Base-by-base conservation (phyloP, 30 jellyfish, hydroid and myxozoan species). In the Catostylus mosaicus region DNA sequence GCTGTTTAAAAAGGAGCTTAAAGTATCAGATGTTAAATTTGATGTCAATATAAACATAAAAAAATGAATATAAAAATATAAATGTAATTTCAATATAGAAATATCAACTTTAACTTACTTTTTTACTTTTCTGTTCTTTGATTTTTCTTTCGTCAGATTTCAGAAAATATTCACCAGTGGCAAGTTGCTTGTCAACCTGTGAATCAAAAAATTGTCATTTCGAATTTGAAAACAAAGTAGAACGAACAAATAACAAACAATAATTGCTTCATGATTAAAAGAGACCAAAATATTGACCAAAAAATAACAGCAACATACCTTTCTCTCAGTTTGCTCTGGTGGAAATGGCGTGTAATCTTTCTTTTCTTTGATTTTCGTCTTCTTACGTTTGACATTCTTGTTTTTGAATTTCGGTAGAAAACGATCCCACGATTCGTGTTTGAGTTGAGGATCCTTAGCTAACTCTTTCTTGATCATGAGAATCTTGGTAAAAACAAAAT, bases 341-440 rank as follows among this genome's bases (percentile, higher is more conserved):
- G 99, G 99, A 88, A 94, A 94, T 36, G 99, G 97, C 31, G 99
- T 94, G 80, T 94, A 88, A n/a, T 91, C 89, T 57, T 78, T 83
- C 86, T 94, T 89, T 65, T 81, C 95, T 61, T 88, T 89, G 24
- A 93, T 78, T 40, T 87, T 93, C 30, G 88, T 59, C 64, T 93
- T 93, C 95, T 84, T 94, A 32, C 98, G 68, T 69, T 88, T 85
- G 36, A 94, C 97, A 67, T 87, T 88, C 80, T 94, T 94, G 30
- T 60, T 89, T 48, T 89, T 94, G 85, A 87, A 94, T 61, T 87
- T 88, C 2, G 99, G 99, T 20, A 94, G 86, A 80, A 94, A 94
- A 54, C 99, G 67, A 59, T 84, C 96, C 99, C 99, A 94, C 9
- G 88, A 70, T 54, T 94, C 97, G 54, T 89, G 77, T 61, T 94